Conservation (phyloP, 2,888 invertebrate species). For the Troides oblongomaculatus region DNA sequence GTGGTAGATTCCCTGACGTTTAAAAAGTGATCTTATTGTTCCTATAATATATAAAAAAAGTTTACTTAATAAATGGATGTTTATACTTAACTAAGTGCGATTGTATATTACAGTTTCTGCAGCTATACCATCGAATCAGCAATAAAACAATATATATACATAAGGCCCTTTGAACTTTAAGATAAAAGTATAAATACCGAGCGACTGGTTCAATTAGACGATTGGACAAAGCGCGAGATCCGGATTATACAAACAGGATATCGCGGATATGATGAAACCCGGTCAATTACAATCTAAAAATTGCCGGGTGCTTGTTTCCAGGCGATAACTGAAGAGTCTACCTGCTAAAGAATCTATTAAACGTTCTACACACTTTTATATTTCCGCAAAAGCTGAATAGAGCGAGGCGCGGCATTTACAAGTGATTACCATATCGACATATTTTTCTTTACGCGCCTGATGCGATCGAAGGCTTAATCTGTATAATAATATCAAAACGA, state of each 20-base stretch:
- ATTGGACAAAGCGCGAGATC: constrained; percentile 17
- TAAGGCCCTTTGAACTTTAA: neutral
- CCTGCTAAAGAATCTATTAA: constrained; percentile 10
- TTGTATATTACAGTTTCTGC: no score
- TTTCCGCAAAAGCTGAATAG: neutral
- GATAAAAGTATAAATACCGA: constrained; percentile 7
- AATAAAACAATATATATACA: neutral
- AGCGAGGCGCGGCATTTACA: no score
- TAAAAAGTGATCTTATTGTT: no score
- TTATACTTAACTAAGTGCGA: no score
- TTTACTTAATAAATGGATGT: no score
- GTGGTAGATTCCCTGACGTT: no score
- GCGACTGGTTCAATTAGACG: constrained; percentile 22
- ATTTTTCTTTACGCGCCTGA: no score
- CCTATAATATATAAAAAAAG: no score
- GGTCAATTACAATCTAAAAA: constrained; percentile 18
- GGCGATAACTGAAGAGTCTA: constrained; percentile 4
- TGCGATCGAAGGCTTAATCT: no score
- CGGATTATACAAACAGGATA: constrained; percentile 11
- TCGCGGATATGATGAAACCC: constrained; percentile 15
- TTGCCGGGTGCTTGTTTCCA: neutral
- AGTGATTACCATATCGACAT: no score
- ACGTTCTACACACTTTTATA: constrained; percentile 2
- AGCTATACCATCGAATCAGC: neutral
- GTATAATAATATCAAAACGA: no score